These are phyloP conservation scores for Megastigmus dorsalis DNA, from an alignment of 2,888 invertebrate species.

Conservation along the genomic window DNA sequence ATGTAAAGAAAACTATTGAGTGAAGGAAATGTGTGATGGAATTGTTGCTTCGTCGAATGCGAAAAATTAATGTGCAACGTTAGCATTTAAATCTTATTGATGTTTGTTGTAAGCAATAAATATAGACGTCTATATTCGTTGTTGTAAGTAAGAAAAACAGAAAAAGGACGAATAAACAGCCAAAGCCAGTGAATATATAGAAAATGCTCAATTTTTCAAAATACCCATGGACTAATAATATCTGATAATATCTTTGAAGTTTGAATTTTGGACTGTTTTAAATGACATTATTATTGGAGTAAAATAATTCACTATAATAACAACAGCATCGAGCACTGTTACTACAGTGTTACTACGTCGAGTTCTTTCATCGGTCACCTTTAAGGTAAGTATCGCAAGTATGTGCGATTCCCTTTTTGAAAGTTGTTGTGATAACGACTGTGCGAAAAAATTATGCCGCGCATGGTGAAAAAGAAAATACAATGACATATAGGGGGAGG, in stretches of 20 bases:
- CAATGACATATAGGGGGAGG: constrained; percentile 28
- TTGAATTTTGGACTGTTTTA: too few species aligned
- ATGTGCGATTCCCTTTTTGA: not conserved
- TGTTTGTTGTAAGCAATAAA: not conserved
- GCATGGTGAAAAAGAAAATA: constrained; percentile 17
- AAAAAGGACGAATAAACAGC: not conserved
- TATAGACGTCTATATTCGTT: not conserved
- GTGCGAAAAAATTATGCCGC: not conserved
- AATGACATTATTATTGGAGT: too few species aligned
- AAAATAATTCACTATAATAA: too few species aligned
- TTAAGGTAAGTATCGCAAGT: not conserved
- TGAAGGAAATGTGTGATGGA: constrained; percentile 19
- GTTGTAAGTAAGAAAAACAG: too few species aligned
- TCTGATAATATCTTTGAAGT: too few species aligned
- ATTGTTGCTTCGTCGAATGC: not conserved
- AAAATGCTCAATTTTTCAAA: too few species aligned
- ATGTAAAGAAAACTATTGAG: not conserved
- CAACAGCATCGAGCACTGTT: too few species aligned
- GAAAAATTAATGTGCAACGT: constrained; percentile 13
- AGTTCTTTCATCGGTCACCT: not conserved
- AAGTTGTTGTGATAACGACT: constrained; percentile 21
- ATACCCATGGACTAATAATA: too few species aligned
- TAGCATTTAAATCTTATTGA: not conserved
- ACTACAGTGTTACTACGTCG: too few species aligned
- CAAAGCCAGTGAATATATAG: too few species aligned